Evolutionary conservation across 2,797 vertebrate genomes (phyloP).

Genomic region (Gymnothorax reevesii): DNA sequence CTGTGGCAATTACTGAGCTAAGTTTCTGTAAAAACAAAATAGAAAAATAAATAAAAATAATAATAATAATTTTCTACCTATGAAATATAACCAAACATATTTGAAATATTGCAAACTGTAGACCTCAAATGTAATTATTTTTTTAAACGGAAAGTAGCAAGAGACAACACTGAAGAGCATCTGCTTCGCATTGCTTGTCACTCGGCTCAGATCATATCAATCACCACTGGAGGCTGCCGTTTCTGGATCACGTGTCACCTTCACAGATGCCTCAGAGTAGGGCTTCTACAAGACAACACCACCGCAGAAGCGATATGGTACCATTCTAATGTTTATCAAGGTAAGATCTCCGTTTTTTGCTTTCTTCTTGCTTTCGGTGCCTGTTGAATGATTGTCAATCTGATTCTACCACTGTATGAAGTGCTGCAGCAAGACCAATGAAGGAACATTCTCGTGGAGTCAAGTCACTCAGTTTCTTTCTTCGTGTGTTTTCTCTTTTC

Average conservation of each 20-base stretch:
- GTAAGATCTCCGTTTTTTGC: conserved; percentile 50
- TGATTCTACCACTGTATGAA: background rate
- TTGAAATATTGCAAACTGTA: background rate
- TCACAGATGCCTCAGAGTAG: conserved; percentile 50
- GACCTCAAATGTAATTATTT: background rate
- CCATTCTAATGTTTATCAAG: conserved; percentile 69
- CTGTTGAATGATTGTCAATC: background rate
- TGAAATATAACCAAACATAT: too few relatives aligned
- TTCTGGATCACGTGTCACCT: conserved; percentile 32
- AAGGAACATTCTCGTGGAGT: background rate
- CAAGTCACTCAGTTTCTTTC: background rate
- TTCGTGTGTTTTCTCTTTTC: background rate
- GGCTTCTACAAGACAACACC: conserved; percentile 49
- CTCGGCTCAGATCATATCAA: conserved; percentile 23
- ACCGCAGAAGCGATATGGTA: conserved; percentile 61
- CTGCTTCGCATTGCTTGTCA: conserved; percentile 11
- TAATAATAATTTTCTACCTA: background rate
- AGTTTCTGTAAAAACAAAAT: background rate
- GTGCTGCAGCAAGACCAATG: background rate
- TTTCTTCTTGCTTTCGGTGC: background rate
- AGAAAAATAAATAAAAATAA: background rate
- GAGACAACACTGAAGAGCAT: conserved; percentile 23
- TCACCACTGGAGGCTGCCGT: conserved; percentile 44
- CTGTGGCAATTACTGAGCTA: background rate
- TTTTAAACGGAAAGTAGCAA: conserved; percentile 30